Evolutionary conservation across 1,140 invertebrate species (phyloP), one percentile per base, ranked within the genome.

Genomic region (Lepidostoma basale): DNA sequence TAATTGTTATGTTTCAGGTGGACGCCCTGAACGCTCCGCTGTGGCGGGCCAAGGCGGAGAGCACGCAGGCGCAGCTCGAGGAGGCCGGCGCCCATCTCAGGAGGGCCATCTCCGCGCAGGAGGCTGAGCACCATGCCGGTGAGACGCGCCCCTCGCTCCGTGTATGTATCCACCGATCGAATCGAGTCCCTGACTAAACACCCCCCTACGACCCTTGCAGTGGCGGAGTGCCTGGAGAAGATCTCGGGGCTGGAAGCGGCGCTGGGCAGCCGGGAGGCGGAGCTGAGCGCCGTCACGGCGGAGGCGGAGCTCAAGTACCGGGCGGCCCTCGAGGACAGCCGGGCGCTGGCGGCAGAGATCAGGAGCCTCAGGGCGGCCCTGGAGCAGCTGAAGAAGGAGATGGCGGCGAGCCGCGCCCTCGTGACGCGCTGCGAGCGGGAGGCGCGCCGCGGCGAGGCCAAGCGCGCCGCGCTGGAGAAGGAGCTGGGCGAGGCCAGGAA

Each of bases 211-310:
- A n/a, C n/a, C n/a, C n/a, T 79, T 78, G 5, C 75, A 83, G 82
- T 83, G 75, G 78, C 80, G 64, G 79, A 83, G 79, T 83, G 80
- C 77, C 74, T 81, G 75, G 78, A 76, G 76, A 82, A 81, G 77
- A 83, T 83, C 76, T 80, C 82, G 75, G 78, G 79, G 75, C 76
- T 83, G 70, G 82, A 83, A 76, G 77, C 77, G 73, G 80, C 82
- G 72, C 79, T 83, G 58, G 77, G 77, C 58, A 77, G 76, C 39
- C 80, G 81, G 63, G 80, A 82, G 58, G 79, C 80, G 65, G 78
- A 75, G 58, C 63, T 65, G 42, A 81, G 80, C 30, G 77, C 77
- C 60, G 74, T 76, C 16, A 79, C 81, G 60, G 73, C 76, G 52
- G 77, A 80, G 44, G 66, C 69, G 2, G 73, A 71, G 33, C 26